A percentile compares a stretch with the other conserved stretches of the same genome.
Conservation (phyloP, 2,888 invertebrate genomes). For the Cataglyphis rosenhaueri region DNA sequence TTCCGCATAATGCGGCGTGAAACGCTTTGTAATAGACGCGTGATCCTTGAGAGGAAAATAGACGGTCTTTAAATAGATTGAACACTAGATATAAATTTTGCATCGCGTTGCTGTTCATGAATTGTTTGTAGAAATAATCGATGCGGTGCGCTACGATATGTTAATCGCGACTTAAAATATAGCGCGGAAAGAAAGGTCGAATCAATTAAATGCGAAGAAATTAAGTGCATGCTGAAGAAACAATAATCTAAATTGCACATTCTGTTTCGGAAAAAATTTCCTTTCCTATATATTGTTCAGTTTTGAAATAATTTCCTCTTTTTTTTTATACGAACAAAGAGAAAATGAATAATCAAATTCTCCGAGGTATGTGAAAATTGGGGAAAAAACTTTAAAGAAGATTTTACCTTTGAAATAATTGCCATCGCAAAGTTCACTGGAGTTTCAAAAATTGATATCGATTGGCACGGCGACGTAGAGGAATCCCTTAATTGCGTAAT, state of each 20-base stretch:
- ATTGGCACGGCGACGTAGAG: not conserved
- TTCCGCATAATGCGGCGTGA: constrained; percentile 22
- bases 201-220: constrained; percentile 22
- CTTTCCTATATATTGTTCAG: not conserved
- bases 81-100: constrained; percentile 53
- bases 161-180: constrained; percentile 30
- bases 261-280: not conserved
- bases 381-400: not conserved
- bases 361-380: not conserved
- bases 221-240: constrained; percentile 5
- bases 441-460: constrained; percentile 38
- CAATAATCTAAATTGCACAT: constrained; percentile 26
- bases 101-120: constrained; percentile 6
- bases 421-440: not conserved
- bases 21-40: constrained; percentile 28
- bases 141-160: constrained; percentile 5
- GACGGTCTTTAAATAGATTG: constrained; percentile 57
- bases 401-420: constrained; percentile 13
- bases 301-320: not conserved
- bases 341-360: not conserved
- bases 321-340: not conserved
- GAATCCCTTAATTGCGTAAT: constrained; percentile 37
- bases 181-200: not conserved
- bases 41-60: constrained; percentile 56
- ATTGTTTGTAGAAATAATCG: constrained; percentile 52